Conservation (phyloP, 2,113 vertebrate genomes). For the Atherinomorus stipes region DNA sequence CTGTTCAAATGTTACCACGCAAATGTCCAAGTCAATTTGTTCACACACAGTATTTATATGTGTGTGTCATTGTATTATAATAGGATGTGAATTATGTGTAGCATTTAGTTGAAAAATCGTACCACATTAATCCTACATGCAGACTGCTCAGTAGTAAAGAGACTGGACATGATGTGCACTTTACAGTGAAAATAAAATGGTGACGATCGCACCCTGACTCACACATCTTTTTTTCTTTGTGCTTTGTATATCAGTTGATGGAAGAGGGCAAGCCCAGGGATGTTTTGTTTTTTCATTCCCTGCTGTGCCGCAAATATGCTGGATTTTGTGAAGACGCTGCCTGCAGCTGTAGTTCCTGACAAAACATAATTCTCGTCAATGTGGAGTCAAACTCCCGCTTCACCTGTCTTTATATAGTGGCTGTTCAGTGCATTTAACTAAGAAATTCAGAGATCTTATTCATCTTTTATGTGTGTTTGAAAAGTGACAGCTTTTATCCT, state of each 20-base stretch:
- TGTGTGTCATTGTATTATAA: neutral
- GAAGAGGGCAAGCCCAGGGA: constrained; percentile 16
- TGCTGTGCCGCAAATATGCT: constrained; percentile 39
- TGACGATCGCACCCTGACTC: constrained; percentile 38
- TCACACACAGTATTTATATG: neutral
- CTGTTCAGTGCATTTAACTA: constrained; percentile 18
- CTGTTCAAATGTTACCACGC: constrained; percentile 11
- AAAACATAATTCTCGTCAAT: constrained; percentile 57
- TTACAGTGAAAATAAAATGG: constrained; percentile 1
- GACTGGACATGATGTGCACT: constrained; percentile 20
- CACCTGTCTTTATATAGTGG: constrained; percentile 14
- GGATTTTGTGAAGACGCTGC: constrained; percentile 44
- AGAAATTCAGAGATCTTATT: constrained; percentile 30
- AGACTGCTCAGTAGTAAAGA: neutral
- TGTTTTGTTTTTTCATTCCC: constrained; percentile 33
- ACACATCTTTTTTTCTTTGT: constrained; percentile 31
- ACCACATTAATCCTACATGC: neutral
- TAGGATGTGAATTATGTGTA: constrained; percentile 11
- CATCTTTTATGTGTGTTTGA: constrained; percentile 23
- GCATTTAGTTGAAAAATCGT: neutral
- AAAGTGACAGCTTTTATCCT: constrained; percentile 27
- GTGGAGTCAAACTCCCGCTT: constrained; percentile 43
- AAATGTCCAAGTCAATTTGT: constrained; percentile 25
- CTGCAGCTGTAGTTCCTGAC: constrained; percentile 50
- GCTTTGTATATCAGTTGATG: constrained; percentile 34